phyloP scores from a whole-genome alignment of 2,797 vertebrate genomes.

The Neopelma chrysocephalum region DNA sequence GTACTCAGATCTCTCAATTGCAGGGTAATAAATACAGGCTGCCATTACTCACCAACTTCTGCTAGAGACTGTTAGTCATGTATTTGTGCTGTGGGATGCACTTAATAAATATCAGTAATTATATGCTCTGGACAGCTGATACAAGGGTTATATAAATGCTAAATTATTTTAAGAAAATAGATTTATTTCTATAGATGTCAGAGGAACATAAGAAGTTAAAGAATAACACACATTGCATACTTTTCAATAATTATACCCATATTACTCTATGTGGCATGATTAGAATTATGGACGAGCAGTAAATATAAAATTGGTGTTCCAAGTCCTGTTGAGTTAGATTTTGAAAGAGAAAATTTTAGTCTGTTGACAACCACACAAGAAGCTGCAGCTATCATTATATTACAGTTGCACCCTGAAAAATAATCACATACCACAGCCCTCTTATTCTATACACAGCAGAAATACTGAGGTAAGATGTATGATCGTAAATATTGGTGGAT shows the following conservation, averaged over 20 bases:
- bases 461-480: not conserved
- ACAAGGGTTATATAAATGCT: not conserved
- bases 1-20: not conserved
- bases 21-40: not conserved
- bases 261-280: not conserved
- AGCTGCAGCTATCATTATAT: not conserved
- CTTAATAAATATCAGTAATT: constrained; percentile 5
- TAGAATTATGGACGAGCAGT: not conserved
- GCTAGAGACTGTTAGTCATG: not conserved
- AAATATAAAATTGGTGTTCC: not conserved
- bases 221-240: not conserved
- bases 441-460: not conserved
- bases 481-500: not conserved
- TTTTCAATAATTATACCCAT: not conserved
- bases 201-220: not conserved
- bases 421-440: not conserved
- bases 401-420: not conserved
- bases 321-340: not conserved
- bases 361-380: not conserved
- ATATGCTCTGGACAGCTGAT: not conserved
- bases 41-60: not conserved
- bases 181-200: not conserved
- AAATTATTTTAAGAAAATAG: constrained; percentile 9
- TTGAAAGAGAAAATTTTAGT: not conserved
- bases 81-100: not conserved